Evolutionary conservation across 2,113 vertebrate species (phyloP).

Genomic region (Serilophus lunatus): DNA sequence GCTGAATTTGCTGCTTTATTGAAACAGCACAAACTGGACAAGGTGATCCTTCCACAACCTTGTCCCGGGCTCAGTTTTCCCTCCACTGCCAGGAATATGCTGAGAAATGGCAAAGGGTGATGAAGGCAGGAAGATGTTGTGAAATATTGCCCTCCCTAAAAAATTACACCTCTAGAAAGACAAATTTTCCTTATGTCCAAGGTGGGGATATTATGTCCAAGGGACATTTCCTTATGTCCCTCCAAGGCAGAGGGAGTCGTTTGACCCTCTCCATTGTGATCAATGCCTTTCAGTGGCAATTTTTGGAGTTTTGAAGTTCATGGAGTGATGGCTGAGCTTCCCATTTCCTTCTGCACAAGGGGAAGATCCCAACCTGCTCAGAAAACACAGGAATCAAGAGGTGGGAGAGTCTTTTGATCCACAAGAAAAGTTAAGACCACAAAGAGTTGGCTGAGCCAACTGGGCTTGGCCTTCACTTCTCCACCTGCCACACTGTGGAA

Average conservation of each 20-base stretch:
- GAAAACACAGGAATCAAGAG: background rate
- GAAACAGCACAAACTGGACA: background rate
- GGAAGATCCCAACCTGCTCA: background rate
- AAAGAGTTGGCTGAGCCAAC: background rate
- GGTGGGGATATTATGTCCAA: background rate
- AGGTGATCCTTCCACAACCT: background rate
- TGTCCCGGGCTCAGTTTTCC: background rate
- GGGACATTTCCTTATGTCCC: background rate
- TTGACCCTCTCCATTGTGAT: too few relatives aligned
- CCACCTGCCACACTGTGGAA: background rate
- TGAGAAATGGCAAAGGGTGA: background rate
- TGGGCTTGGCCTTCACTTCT: background rate
- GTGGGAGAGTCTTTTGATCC: background rate
- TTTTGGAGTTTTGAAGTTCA: background rate
- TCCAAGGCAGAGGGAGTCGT: background rate
- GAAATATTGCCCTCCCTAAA: background rate
- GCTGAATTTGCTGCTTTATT: background rate
- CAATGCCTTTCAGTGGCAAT: background rate
- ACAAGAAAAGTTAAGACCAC: background rate
- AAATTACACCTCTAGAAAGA: background rate
- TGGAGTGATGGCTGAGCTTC: fast-evolving
- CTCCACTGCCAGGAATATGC: background rate
- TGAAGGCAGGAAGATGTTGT: background rate
- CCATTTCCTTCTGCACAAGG: background rate
- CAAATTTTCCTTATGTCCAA: background rate